These are phyloP conservation scores for Pollenia labialis DNA, from an alignment of 2,888 invertebrate genomes.

Conservation along the genomic window DNA sequence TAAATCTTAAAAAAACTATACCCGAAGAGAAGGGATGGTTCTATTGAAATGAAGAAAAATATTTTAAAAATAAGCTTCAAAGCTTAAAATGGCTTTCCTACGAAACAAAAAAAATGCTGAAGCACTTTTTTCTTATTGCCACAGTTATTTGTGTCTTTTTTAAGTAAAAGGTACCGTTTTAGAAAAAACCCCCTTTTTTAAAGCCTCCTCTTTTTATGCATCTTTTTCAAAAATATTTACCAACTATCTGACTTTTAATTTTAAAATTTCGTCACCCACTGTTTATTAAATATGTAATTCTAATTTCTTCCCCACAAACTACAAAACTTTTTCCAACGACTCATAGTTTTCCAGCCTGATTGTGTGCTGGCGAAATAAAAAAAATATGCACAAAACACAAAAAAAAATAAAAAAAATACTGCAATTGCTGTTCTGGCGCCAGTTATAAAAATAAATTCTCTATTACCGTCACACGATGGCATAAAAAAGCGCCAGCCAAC, in stretches of 20 bases:
- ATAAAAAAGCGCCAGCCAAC: slow-evolving; percentile 55
- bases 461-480: slow-evolving; percentile 64
- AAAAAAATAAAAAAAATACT: slow-evolving; percentile 49
- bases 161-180: no score
- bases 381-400: not conserved
- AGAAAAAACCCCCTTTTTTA: no score
- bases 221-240: no score
- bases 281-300: slow-evolving; percentile 9
- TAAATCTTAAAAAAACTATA: no score
- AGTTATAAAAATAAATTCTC: slow-evolving; percentile 72
- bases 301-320: slow-evolving; percentile 18
- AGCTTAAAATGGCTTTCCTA: no score
- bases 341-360: slow-evolving; percentile 65
- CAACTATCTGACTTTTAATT: not conserved
- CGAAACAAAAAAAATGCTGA: no score
- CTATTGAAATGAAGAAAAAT: no score
- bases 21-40: no score
- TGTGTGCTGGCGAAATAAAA: slow-evolving; percentile 35
- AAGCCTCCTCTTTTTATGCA: no score
- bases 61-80: no score
- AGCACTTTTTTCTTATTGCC: no score
- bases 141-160: no score
- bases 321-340: slow-evolving; percentile 35
- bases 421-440: slow-evolving; percentile 70
- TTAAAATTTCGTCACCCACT: slow-evolving; percentile 3